Evolutionary conservation across 2,113 vertebrate species (phyloP).

Genomic region (Tringa solitaria): DNA sequence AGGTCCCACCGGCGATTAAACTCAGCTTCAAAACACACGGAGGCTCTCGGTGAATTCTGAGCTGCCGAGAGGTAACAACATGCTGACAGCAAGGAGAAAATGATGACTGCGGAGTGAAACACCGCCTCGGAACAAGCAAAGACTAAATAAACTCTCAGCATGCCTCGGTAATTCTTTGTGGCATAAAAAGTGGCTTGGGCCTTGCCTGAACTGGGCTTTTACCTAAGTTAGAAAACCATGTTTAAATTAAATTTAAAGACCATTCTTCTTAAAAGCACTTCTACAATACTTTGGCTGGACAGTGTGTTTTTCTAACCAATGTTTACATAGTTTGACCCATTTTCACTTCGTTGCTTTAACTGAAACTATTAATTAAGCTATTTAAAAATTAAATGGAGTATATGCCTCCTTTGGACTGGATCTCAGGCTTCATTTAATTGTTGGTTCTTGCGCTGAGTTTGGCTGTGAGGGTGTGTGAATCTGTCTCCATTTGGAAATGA

Average conservation of each 20-base stretch:
- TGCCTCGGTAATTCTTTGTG: neutral
- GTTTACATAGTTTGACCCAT: constrained; percentile 67
- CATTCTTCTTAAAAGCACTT: constrained; percentile 32
- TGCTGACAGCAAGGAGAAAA: neutral
- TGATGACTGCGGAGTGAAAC: neutral
- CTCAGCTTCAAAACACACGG: neutral
- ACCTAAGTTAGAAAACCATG: neutral
- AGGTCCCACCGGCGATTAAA: neutral
- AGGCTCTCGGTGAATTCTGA: neutral
- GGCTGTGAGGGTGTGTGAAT: constrained; percentile 57
- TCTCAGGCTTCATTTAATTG: constrained; percentile 62
- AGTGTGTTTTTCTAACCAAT: constrained; percentile 50
- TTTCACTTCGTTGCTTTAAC: constrained; percentile 48
- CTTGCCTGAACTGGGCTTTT: constrained; percentile 22
- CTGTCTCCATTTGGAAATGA: constrained; percentile 39
- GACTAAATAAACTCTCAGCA: constrained; percentile 36
- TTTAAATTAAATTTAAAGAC: constrained; percentile 47
- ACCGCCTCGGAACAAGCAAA: neutral
- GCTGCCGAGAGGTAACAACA: neutral
- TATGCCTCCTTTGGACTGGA: constrained; percentile 37
- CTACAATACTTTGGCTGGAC: constrained; percentile 45
- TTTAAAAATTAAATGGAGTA: constrained; percentile 61
- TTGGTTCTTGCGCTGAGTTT: constrained; percentile 15
- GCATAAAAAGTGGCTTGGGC: constrained; percentile 2
- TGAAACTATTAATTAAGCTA: constrained; percentile 65